These are phyloP conservation scores for Peromyscus nudipes DNA, from an alignment of 2,797 vertebrate species.

Conservation along the genomic window DNA sequence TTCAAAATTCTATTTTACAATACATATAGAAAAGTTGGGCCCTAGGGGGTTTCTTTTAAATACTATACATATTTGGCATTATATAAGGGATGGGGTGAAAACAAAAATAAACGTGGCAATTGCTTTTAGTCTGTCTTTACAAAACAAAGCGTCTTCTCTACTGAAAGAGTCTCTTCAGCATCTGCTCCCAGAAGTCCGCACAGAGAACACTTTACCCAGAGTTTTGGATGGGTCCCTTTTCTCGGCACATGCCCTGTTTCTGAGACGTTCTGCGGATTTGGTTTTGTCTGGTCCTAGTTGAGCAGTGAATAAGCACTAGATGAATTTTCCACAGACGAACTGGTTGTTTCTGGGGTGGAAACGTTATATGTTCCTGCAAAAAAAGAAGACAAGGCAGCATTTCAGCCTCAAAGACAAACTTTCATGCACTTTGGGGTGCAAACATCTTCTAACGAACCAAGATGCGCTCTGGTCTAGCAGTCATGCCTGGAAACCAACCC, in stretches of 20 bases:
- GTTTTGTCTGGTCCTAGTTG: slow-evolving; percentile 79
- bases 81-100: not conserved
- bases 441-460: not conserved
- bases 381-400: slow-evolving; percentile 57
- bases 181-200: not conserved
- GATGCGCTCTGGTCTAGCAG: not conserved
- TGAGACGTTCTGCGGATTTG: not conserved
- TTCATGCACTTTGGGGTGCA: fast-evolving
- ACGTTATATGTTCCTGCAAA: slow-evolving; percentile 89
- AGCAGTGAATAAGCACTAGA: slow-evolving; percentile 89
- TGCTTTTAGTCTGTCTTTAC: slow-evolving; percentile 62
- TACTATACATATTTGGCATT: slow-evolving; percentile 80
- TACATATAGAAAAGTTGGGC: slow-evolving; percentile 66
- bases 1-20: slow-evolving; percentile 76
- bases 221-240: slow-evolving; percentile 4
- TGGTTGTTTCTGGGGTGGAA: slow-evolving; percentile 88
- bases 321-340: slow-evolving; percentile 87
- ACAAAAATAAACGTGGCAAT: slow-evolving; percentile 43
- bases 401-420: not conserved
- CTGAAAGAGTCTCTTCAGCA: slow-evolving; percentile 54
- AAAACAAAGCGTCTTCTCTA: slow-evolving; percentile 33
- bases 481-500: slow-evolving; percentile 45
- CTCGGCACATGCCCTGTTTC: not conserved
- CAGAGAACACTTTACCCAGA: not conserved
- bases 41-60: slow-evolving; percentile 76